Evolutionary conservation across 2,113 vertebrate species (phyloP).

Genomic region (Marmota flaviventris): DNA sequence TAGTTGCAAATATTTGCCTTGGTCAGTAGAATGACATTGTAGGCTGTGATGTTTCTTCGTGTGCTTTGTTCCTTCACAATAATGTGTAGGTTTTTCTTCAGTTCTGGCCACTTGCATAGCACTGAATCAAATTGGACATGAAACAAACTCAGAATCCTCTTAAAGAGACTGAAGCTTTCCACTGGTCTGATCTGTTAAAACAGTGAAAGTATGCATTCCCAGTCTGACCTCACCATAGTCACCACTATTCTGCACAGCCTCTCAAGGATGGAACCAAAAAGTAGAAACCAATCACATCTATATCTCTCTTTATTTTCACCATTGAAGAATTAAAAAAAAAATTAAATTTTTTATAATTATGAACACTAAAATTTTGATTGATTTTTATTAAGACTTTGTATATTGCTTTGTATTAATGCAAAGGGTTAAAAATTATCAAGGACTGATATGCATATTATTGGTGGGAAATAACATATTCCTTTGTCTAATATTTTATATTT

Average conservation of each 20-base stretch:
- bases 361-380: not conserved
- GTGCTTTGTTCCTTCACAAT: not conserved
- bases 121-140: not conserved
- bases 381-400: not conserved
- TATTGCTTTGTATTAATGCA: slow-evolving; percentile 9
- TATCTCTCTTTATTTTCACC: not conserved
- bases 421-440: not conserved
- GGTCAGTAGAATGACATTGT: not conserved
- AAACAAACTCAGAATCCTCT: not conserved
- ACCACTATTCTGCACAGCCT: not conserved
- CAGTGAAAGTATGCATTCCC: not conserved
- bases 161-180: not conserved
- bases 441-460: not conserved
- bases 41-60: not conserved
- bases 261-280: not conserved
- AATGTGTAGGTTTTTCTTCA: not conserved
- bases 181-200: not conserved
- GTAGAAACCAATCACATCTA: not conserved
- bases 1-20: not conserved
- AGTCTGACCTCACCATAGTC: accelerated
- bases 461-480: not conserved
- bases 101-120: not conserved
- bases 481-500: not conserved
- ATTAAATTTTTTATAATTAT: not conserved
- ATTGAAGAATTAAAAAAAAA: not conserved